phyloP scores from a whole-genome alignment of 2,888 invertebrate species.

The Monopis laevigella region DNA sequence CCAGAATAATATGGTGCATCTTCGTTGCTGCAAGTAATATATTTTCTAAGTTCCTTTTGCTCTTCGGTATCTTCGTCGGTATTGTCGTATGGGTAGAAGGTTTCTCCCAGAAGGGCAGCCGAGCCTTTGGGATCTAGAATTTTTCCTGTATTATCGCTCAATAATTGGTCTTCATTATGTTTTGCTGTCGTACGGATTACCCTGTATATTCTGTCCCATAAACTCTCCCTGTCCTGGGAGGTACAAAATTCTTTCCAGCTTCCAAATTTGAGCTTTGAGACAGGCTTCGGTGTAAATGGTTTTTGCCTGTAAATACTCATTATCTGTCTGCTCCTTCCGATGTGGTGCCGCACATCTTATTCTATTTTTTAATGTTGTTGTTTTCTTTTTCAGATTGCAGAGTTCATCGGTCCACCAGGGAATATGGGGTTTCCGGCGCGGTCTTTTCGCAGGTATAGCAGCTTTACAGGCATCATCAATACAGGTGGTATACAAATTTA shows the following conservation, averaged over 20 bases:
- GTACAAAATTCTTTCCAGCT: conserved; percentile 17
- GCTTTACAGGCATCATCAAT: not conserved
- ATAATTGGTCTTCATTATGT: not conserved
- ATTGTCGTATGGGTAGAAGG: conserved; percentile 1
- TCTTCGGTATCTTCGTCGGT: not conserved
- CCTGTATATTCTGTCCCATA: conserved; percentile 17
- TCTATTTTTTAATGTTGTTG: conserved; percentile 6
- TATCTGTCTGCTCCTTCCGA: not conserved
- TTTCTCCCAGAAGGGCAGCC: not conserved
- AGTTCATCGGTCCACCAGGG: conserved; percentile 14
- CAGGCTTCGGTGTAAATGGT: not conserved
- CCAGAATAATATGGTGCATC: not conserved
- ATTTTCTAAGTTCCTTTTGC: not conserved
- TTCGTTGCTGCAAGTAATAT: no score
- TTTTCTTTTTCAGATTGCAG: not conserved
- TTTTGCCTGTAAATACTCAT: conserved; percentile 9
- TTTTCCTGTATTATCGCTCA: not conserved
- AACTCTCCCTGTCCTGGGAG: conserved; percentile 14
- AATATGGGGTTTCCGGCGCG: not conserved
- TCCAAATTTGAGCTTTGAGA: conserved; percentile 6
- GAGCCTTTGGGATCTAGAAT: not conserved
- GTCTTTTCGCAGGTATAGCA: not conserved
- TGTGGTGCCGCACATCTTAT: conserved; percentile 7
- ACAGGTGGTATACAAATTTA: not conserved
- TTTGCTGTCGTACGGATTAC: conserved; percentile 13